Evolutionary conservation across 2,888 invertebrate species (phyloP), one percentile per base, ranked within the genome.

Genomic region (Pyrrhosoma nymphula): DNA sequence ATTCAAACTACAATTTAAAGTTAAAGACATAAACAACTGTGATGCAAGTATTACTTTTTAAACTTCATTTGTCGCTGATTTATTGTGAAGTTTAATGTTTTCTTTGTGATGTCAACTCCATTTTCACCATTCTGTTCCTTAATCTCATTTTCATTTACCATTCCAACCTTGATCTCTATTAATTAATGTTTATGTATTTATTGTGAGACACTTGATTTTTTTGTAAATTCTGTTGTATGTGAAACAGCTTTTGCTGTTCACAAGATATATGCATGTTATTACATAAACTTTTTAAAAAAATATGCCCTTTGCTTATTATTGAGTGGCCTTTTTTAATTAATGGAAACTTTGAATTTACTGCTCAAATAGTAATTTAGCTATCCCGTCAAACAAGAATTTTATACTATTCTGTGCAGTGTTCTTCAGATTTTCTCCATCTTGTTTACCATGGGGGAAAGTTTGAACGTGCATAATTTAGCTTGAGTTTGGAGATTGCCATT

Each of bases 171-270:
- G 63, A 93, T 69, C 47, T 30, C 93, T 63, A 55, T 69, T 93
- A 47, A 55, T 69, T 93, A 47, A 93, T 75, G 93, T 93, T 91
- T 63, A 55, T 93, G 63, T 93, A 93, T 93, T 93, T 93, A 93
- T 93, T 93, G 69, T 93, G 14, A 93, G 69, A 26, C 35, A n/a
- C 75, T n/a, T 69, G 47, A 47, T 69, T 69, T 91, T n/a, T 93
- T 93, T 93, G 93, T 93, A 93, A 93, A 93, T 93, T 93, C 69
- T 93, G 93, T 93, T 93, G 93, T 93, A 91, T 93, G 63, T 93
- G 93, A 93, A 47, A 69, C 93, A 93, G 93, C 93, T 93, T 93
- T 93, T 93, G 93, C 93, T 93, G 93, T 69, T 93, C 93, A 69
- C 93, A 47, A 82, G 35, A 93, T 93, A 69, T 93, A 93, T 93